Evolutionary conservation across 2,113 vertebrate species (phyloP).

Genomic region (Rhadina sibilatrix): DNA sequence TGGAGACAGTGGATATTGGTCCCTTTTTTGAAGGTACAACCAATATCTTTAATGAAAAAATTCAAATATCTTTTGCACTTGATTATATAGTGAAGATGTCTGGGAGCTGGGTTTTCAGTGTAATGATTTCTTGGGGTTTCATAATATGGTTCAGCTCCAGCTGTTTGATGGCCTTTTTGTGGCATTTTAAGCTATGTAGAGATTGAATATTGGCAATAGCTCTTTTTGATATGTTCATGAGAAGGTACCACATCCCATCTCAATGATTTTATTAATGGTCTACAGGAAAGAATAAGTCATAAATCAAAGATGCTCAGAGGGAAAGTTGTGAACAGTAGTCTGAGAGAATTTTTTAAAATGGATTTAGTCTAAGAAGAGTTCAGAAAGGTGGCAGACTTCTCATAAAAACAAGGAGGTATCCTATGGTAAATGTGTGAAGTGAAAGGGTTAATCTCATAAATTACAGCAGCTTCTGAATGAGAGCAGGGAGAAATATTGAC

Average conservation of each 20-base stretch:
- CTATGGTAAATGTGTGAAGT: neutral
- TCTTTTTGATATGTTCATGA: neutral
- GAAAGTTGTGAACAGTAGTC: neutral
- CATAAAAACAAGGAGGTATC: neutral
- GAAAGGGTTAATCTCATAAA: neutral
- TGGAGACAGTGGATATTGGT: neutral
- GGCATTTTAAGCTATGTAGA: neutral
- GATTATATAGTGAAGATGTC: neutral
- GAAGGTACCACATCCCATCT: accelerated
- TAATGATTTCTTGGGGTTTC: neutral
- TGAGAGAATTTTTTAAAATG: neutral
- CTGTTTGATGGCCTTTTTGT: neutral
- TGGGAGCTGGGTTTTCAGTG: neutral
- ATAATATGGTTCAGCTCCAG: neutral
- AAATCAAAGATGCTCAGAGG: neutral
- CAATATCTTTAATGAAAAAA: neutral
- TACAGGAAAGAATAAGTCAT: neutral
- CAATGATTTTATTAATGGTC: neutral
- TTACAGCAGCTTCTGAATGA: neutral
- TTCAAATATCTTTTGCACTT: neutral
- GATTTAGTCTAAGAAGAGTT: neutral
- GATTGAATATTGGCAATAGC: neutral
- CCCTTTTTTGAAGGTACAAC: neutral
- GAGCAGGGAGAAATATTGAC: neutral
- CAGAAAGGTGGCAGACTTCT: neutral